These are phyloP conservation scores for Cryptophagus acutangulus DNA, from an alignment of 2,888 invertebrate genomes.

Conservation along the genomic window DNA sequence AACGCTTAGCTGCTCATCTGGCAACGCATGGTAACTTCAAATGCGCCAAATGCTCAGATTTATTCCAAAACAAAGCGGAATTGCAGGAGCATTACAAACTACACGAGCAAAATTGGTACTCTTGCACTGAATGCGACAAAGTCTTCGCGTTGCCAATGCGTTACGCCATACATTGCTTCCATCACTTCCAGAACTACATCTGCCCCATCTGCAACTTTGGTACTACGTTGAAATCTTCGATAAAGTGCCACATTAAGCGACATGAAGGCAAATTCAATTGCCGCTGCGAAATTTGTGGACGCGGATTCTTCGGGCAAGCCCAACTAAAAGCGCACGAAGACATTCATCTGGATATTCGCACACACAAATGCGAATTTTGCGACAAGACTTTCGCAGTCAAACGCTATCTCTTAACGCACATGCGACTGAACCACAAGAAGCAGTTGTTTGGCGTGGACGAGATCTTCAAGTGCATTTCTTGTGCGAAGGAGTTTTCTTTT, in stretches of 20 bases:
- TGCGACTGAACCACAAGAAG: constrained; percentile 37
- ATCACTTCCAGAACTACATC: constrained; percentile 25
- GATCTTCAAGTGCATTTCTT: constrained; percentile 33
- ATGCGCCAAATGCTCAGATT: constrained; percentile 21
- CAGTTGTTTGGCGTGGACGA: constrained; percentile 36
- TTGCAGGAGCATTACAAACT: constrained; percentile 30
- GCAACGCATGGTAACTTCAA: constrained; percentile 18
- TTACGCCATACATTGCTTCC: constrained; percentile 26
- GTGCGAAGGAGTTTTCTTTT: constrained; percentile 36
- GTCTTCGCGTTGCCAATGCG: constrained; percentile 29
- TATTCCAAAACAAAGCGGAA: constrained; percentile 24
- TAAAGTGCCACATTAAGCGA: constrained; percentile 28
- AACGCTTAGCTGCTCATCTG: constrained; percentile 14
- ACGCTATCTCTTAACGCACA: constrained; percentile 35
- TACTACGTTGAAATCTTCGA: constrained; percentile 25
- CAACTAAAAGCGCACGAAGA: constrained; percentile 36
- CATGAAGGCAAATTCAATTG: constrained; percentile 33
- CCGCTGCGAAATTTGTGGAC: constrained; percentile 36
- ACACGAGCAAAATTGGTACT: constrained; percentile 29
- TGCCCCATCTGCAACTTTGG: constrained; percentile 30
- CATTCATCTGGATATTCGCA: constrained; percentile 37
- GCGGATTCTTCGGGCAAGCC: constrained; percentile 32
- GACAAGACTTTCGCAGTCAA: constrained; percentile 36
- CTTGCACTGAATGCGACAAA: constrained; percentile 30
- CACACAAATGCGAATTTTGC: constrained; percentile 38